A percentile compares a stretch with the other conserved stretches of the same genome.
These are phyloP conservation scores for Aphidius ervi DNA, from an alignment of 1,140 invertebrate genomes.

Conservation along the genomic window DNA sequence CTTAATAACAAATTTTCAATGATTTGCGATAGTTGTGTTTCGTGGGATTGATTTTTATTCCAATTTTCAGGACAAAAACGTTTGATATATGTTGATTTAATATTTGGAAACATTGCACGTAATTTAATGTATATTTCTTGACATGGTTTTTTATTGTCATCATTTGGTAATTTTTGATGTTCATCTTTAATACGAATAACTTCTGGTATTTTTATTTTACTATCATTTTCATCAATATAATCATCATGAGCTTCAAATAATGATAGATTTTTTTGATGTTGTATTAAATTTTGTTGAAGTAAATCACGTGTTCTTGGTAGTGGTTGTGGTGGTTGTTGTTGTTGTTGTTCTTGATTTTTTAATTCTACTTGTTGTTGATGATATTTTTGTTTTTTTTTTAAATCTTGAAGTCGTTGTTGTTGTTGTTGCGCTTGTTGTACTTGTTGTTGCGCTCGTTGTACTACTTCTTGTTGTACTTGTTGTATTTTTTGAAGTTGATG, in stretches of 20 bases:
- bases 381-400: no score
- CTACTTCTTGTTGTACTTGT: no score
- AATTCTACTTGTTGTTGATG: no score
- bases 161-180: not conserved
- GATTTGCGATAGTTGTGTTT: conserved; percentile 21
- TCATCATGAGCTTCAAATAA: no score
- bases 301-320: not conserved
- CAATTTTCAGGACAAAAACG: conserved; percentile 22
- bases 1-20: conserved; percentile 33
- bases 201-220: no score
- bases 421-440: no score
- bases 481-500: no score
- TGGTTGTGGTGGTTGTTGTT: not conserved
- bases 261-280: conserved; percentile 12
- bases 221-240: not conserved
- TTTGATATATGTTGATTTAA: conserved; percentile 48
- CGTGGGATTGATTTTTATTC: conserved; percentile 7
- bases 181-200: not conserved
- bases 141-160: not conserved
- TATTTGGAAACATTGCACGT: conserved; percentile 37
- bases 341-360: no score
- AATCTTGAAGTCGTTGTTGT: no score
- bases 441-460: no score
- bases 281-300: conserved; percentile 15
- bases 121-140: conserved; percentile 27